A percentile compares a stretch with the other conserved stretches of the same genome.
Conservation (phyloP, 2,113 vertebrate species). For the Seriola dumerili region DNA sequence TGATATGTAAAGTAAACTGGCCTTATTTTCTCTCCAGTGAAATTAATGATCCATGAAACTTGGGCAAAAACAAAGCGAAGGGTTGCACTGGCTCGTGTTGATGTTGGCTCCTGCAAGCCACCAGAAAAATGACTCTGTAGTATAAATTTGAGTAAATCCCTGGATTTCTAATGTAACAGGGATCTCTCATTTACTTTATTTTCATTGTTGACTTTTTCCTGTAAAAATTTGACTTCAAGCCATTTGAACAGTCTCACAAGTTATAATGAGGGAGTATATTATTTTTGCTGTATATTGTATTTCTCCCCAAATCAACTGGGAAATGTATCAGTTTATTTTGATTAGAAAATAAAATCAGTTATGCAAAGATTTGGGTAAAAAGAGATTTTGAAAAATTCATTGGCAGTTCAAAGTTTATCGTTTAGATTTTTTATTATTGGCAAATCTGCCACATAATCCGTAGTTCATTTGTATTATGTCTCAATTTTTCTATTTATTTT, state of each 20-base stretch:
- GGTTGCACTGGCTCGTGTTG: slow-evolving; percentile 42
- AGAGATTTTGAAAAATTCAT: background rate
- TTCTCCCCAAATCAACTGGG: background rate
- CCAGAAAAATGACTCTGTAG: slow-evolving; percentile 40
- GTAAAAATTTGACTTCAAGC: background rate
- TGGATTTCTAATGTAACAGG: slow-evolving; percentile 16
- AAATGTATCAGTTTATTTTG: background rate
- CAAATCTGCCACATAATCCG: background rate
- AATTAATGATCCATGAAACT: slow-evolving; percentile 69
- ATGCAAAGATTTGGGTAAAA: background rate
- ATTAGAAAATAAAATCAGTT: background rate
- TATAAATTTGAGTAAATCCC: slow-evolving; percentile 42
- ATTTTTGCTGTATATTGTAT: background rate
- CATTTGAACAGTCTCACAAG: slow-evolving; percentile 27
- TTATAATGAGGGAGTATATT: slow-evolving; percentile 5
- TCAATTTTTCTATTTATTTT: background rate
- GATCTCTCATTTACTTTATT: slow-evolving; percentile 32
- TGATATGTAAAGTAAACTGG: slow-evolving; percentile 65
- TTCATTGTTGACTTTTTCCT: slow-evolving; percentile 31
- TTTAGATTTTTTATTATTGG: background rate
- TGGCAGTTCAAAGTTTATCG: background rate
- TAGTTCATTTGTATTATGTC: background rate
- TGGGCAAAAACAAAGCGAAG: slow-evolving; percentile 59
- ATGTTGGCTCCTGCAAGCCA: slow-evolving; percentile 46
- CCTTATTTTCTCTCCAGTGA: slow-evolving; percentile 57